Evolutionary conservation across 2,113 vertebrate species (phyloP).

Genomic region (Psammodynastes pulverulentus): DNA sequence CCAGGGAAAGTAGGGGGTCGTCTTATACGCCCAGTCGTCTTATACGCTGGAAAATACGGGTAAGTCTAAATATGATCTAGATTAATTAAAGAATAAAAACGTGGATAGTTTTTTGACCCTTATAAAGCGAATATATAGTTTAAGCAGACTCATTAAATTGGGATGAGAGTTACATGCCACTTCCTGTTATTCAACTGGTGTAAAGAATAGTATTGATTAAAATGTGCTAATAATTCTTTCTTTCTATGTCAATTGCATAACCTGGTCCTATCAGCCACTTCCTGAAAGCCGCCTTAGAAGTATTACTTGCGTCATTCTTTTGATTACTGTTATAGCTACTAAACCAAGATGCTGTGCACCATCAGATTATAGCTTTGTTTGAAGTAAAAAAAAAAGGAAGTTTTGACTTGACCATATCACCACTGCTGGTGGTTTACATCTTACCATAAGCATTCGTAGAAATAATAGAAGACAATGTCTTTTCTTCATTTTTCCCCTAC

Average conservation of each 20-base stretch:
- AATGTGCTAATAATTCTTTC: constrained; percentile 60
- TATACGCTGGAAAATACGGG: too few species aligned
- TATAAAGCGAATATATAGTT: constrained; percentile 50
- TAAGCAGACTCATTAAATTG: constrained; percentile 52
- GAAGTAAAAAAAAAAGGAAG: not conserved
- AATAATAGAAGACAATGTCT: not conserved
- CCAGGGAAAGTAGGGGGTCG: too few species aligned
- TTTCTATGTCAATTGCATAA: constrained; percentile 39
- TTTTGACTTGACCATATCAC: not conserved
- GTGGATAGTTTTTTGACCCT: not conserved
- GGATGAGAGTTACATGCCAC: constrained; percentile 60
- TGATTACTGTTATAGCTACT: constrained; percentile 37
- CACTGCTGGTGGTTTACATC: not conserved
- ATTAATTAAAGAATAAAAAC: not conserved
- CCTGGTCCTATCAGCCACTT: constrained; percentile 50
- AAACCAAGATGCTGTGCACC: not conserved
- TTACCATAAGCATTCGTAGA: not conserved
- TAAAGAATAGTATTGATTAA: constrained; percentile 63
- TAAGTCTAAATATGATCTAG: not conserved
- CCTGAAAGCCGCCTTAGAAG: constrained; percentile 42
- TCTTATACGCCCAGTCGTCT: too few species aligned
- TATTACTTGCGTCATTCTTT: constrained; percentile 33
- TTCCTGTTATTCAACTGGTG: constrained; percentile 60
- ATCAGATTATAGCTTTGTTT: not conserved
- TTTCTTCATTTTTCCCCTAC: too few species aligned